These are phyloP conservation scores for Caenorhabditis inopinata DNA, from an alignment of 1,140 invertebrate genomes.

Conservation along the genomic window DNA sequence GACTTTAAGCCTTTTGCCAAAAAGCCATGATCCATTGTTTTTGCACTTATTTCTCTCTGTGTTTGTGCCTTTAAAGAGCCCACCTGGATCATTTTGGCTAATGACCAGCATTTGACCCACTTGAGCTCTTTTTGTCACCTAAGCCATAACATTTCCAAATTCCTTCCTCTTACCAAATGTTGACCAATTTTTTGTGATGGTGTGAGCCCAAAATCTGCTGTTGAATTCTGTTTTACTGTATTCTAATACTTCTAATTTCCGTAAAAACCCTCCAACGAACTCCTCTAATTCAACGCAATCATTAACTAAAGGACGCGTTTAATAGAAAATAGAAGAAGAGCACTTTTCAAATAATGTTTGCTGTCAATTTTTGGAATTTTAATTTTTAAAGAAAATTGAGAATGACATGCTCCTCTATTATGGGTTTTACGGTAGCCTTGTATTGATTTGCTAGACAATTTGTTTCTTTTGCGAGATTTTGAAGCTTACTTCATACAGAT, in stretches of 20 bases:
- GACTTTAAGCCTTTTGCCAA: conserved; percentile 31
- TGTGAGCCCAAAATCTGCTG: conserved; percentile 18
- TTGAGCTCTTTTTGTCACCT: conserved; percentile 32
- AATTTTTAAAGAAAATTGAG: no score
- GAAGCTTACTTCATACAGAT: conserved; percentile 6
- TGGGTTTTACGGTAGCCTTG: no score
- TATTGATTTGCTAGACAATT: no score
- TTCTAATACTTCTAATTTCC: no score
- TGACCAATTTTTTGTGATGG: conserved; percentile 14
- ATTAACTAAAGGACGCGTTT: no score
- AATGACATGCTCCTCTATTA: no score
- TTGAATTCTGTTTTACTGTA: no score
- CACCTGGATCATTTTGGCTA: conserved; percentile 3
- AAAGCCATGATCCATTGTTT: not conserved
- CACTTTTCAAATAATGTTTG: no score
- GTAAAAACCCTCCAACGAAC: no score
- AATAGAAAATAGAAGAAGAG: no score
- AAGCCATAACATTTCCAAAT: conserved; percentile 16
- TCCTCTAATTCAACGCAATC: no score
- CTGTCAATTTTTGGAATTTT: no score
- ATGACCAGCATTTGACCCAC: not conserved
- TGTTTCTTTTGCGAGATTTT: not conserved
- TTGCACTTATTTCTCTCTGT: not conserved
- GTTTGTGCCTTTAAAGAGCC: conserved; percentile 27
- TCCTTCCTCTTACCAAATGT: not conserved